These are phyloP conservation scores for Heliothis peltigera DNA, from an alignment of 2,888 invertebrate genomes.

Conservation along the genomic window DNA sequence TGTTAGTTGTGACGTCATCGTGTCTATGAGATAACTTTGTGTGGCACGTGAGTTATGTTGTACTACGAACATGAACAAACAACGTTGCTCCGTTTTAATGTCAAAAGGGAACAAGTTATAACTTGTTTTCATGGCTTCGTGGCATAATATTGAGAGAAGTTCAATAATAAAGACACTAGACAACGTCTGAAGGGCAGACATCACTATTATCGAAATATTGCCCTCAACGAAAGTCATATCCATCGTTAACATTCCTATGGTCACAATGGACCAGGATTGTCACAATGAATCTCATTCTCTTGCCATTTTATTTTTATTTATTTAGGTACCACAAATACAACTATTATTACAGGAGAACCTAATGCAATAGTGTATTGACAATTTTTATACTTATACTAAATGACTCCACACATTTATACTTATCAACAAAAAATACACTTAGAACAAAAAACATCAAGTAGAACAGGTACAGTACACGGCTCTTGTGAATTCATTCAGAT, in stretches of 20 bases:
- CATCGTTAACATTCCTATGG: neutral
- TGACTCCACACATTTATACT: too few species aligned
- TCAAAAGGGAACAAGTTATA: conserved; percentile 4
- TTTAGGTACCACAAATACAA: too few species aligned
- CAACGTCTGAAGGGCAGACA: conserved; percentile 1
- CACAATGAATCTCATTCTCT: too few species aligned
- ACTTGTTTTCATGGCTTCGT: neutral
- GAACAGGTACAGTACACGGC: too few species aligned
- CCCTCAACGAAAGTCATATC: neutral
- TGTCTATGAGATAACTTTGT: conserved; percentile 16
- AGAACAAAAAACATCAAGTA: too few species aligned
- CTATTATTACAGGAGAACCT: too few species aligned
- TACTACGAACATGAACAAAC: conserved; percentile 8
- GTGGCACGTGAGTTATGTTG: conserved; percentile 13
- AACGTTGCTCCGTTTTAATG: conserved; percentile 6
- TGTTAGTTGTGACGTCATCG: conserved; percentile 21
- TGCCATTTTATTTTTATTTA: too few species aligned
- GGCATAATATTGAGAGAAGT: neutral
- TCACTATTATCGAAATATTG: neutral
- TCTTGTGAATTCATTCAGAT: too few species aligned
- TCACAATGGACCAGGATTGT: neutral
- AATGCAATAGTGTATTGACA: too few species aligned
- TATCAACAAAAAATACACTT: too few species aligned
- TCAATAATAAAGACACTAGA: neutral
- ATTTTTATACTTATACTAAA: too few species aligned